Evolutionary conservation across 2,888 invertebrate genomes (phyloP).

Genomic region (Hypselothyrea guttata): DNA sequence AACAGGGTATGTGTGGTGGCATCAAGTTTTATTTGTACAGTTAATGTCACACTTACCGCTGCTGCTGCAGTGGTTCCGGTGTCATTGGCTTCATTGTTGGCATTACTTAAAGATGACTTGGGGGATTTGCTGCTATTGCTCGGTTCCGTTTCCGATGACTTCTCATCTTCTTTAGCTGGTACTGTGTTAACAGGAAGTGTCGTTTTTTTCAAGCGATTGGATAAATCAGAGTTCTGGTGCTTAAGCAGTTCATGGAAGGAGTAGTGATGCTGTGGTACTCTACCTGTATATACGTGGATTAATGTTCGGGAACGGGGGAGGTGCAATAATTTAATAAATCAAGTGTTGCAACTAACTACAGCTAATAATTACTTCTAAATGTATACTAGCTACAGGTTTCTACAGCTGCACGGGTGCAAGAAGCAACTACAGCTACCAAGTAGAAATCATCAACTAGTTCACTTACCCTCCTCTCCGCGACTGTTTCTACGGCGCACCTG

Average conservation of each 20-base stretch:
- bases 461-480: constrained; percentile 76
- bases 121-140: constrained; percentile 21
- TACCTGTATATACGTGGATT: constrained; percentile 58
- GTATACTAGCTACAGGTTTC: constrained; percentile 47
- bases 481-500: constrained; percentile 75
- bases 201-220: constrained; percentile 75
- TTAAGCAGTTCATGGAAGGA: constrained; percentile 76
- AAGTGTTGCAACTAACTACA: constrained; percentile 41
- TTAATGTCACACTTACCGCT: constrained; percentile 42
- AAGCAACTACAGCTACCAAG: constrained; percentile 52
- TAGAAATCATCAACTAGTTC: constrained; percentile 48
- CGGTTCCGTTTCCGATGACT: constrained; percentile 2
- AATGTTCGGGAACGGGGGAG: constrained; percentile 20
- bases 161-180: constrained; percentile 50
- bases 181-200: constrained; percentile 69
- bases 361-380: neutral
- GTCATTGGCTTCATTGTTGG: constrained; percentile 45
- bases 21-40: constrained; percentile 9
- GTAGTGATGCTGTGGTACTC: constrained; percentile 74
- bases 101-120: constrained; percentile 19
- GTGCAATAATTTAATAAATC: constrained; percentile 48
- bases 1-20: constrained; percentile 16
- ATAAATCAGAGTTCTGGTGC: constrained; percentile 80
- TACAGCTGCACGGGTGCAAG: constrained; percentile 59
- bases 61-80: constrained; percentile 27